Base-by-base conservation (phyloP, 2,797 vertebrate species). In the Xiphorhynchus erythropygius region DNA sequence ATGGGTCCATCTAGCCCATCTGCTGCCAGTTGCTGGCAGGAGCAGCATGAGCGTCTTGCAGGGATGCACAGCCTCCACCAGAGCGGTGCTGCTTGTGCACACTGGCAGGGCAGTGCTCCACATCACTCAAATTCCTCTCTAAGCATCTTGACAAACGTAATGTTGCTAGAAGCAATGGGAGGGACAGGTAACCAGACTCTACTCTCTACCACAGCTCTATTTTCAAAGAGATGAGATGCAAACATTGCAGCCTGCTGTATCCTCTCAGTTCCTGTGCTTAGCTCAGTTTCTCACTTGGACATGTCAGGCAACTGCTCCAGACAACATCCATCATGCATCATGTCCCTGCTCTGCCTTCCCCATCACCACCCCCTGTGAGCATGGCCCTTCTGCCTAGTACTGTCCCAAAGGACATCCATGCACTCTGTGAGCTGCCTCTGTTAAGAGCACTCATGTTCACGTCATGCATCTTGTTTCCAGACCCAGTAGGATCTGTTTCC, bases 311-410 rank as follows among this genome's bases (percentile, higher is more conserved):
- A 22, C 33, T 56, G 39, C 41, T 81, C 35, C 55, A 85, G 37
- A 64, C 21, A 55, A 15, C 5, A 18, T 24, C 9, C 2, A 2
- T 12, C 23, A 24, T 0, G 0, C 37, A 28, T 44, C 15, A 11
- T 0, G 2, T 32, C 47, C 12, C 1, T 56, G 53, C 35, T 78
- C 24, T 10, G 2, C 59, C 47, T 64, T 57, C 25, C 6, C 50
- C 21, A 18, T 21, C 13, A 7, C 14, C 27, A 37, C 15, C 4
- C 4, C 1, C 33, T 41, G 18, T 2, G 0, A 73, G 30, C 27
- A 23, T 4, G 10, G 62, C 17, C 18, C 24, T 18, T 46, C 46
- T 77, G 28, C 73, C 85, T 27, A 22, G 28, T 4, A 8, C 41
- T 32, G 32, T 44, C 53, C 55, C 32, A 28, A 56, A 46, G 37